These are phyloP conservation scores for Oreochromis mossambicus DNA, from an alignment of 2,797 vertebrate species.

Conservation along the genomic window DNA sequence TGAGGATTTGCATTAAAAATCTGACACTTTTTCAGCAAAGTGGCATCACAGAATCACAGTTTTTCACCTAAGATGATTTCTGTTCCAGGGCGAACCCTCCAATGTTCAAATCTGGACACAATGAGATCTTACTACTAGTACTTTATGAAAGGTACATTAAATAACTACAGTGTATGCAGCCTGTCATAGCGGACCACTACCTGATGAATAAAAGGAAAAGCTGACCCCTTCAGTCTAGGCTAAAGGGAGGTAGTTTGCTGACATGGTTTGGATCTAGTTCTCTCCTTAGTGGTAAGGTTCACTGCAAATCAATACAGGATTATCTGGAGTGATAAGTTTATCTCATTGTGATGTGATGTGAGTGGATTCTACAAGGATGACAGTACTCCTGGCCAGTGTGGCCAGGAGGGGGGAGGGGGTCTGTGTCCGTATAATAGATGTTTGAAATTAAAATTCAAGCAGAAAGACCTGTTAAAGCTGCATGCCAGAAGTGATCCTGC, in stretches of 20 bases:
- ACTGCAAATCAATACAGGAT: not conserved
- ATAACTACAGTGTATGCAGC: not conserved
- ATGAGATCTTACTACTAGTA: not conserved
- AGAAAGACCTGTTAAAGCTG: not conserved
- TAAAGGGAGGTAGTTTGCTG: not conserved
- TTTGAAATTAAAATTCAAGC: not conserved
- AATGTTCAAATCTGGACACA: not conserved
- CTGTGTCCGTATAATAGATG: fast-evolving
- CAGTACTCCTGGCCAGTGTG: not conserved
- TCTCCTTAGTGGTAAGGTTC: not conserved
- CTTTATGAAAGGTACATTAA: not conserved
- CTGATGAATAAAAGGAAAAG: not conserved
- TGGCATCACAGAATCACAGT: not conserved
- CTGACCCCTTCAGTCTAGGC: not conserved
- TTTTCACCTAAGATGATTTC: not conserved
- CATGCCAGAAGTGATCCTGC: not conserved
- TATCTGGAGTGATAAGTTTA: not conserved
- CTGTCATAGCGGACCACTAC: not conserved
- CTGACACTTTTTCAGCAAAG: not conserved
- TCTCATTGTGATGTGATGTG: not conserved
- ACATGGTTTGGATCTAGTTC: not conserved
- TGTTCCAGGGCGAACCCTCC: not conserved
- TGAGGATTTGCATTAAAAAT: not conserved
- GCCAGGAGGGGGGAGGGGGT: not conserved
- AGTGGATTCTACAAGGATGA: not conserved